Conservation (phyloP, 35 echinoderm and acorn worm genomes). For the Ophiothrix spiculata region DNA sequence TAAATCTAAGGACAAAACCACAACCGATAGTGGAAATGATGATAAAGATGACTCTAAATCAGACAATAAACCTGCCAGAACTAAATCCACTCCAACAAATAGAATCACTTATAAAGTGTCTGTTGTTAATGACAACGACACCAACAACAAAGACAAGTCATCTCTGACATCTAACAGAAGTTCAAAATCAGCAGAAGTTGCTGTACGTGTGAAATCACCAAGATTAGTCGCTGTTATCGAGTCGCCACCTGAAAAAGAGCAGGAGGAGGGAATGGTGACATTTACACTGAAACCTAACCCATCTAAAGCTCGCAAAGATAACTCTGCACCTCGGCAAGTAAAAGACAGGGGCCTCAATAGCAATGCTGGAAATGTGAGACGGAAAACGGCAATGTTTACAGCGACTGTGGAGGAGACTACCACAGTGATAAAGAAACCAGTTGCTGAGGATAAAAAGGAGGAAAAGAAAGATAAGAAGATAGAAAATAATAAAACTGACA, state of each 20-base stretch:
- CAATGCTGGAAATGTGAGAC: constrained; percentile 16
- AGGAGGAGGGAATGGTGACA: constrained; percentile 36
- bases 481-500: not conserved
- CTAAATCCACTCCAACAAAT: constrained; percentile 2
- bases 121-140: constrained; percentile 43
- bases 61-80: not conserved
- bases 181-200: constrained; percentile 19
- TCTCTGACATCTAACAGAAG: constrained; percentile 3
- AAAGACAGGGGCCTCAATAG: constrained; percentile 41
- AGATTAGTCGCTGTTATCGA: constrained; percentile 47
- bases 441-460: not conserved
- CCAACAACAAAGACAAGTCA: constrained; percentile 17
- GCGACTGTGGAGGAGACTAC: constrained; percentile 4
- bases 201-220: constrained; percentile 21
- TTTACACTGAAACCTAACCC: constrained; percentile 42
- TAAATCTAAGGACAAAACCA: not conserved
- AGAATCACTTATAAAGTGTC: constrained; percentile 56
- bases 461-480: not conserved
- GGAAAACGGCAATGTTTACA: not conserved
- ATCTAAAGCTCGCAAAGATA: constrained; percentile 17
- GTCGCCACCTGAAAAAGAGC: constrained; percentile 26
- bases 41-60: not conserved
- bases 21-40: not conserved
- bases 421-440: constrained; percentile 13
- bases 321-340: not conserved